Evolutionary conservation across 2,888 invertebrate species (phyloP), one percentile per base, ranked within the genome.

Genomic region (Slavum lentiscoides): DNA sequence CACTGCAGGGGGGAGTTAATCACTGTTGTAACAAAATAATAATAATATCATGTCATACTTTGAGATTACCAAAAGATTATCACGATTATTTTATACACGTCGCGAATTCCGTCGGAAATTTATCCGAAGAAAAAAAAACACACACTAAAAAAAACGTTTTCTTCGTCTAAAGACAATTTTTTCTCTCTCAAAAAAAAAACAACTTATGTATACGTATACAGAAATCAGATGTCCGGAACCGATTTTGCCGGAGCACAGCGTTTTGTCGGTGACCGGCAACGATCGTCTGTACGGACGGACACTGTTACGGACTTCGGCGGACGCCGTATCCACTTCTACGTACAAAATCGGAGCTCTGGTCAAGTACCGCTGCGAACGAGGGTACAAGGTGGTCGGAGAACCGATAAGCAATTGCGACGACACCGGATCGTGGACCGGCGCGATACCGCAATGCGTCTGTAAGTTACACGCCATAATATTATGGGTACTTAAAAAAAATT

Each of bases 201-300:
- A 30, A n/a, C n/a, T n/a, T 43, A 11, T 43, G 30, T 30, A 30
- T 73, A 23, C n/a, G n/a, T 73, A 30, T 17, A 37, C 58, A 74
- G 95, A 96, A 88, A 94, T 96, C 83, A 91, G 96, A 76, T 96
- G 96, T 85, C 89, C 92, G 0, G 95, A 95, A 85, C 96, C 96
- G 0, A 88, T 91, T 4, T 88, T 94, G 49, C 93, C 96, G 0
- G 91, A 93, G 49, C 94, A 95, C 86, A 93, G 95, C 83, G 93
- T 95, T 37, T 89, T 95, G 0, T 94, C 95, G 0, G 94, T 96
- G 55, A 95, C 95, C 0, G 94, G 95, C 74, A 96, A 96, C 86
- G 96, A 96, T 86, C 89, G 96, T 74, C 93, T 93, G 90, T 94
- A 95, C 85, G 94, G 94, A 0, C 89, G 94, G 43, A 94, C 95